Evolutionary conservation across 2,113 vertebrate genomes (phyloP), one percentile per base, ranked within the genome.

Genomic region (Fregetta grallaria): DNA sequence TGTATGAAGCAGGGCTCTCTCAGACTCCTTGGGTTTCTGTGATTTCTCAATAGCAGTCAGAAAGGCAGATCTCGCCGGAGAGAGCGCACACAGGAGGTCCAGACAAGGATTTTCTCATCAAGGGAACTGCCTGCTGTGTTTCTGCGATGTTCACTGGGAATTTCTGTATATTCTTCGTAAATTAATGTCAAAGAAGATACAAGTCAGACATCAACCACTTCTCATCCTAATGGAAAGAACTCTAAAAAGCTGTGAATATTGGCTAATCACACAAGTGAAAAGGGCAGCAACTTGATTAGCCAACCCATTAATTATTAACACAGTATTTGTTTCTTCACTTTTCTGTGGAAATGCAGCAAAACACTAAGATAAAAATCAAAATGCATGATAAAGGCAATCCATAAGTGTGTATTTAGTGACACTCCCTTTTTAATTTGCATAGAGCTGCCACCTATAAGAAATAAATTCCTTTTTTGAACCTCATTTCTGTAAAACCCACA

Each of bases 261-360:
- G 6, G 52, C 49, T 94, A 78, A 71, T 77, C 52, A 53, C 23
- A 30, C 15, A 30, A 65, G 62, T 21, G 66, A 42, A 82, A 93
- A 85, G 84, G 89, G 61, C 89, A 89, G 53, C 70, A 58, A 82
- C 38, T 88, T 74, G 76, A 92, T 94, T 82, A 92, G 81, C 42
- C 27, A 73, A 2, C 0, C 19, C 85, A 59, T 70, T 89, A 71
- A 83, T 94, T 94, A 83, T 82, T 93, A 86, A 73, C 78, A 27
- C 14, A 55, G n/a, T 17, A 45, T 70, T 88, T 55, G 49, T 55
- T 93, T 17, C 75, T 76, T 86, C 45, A 23, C 26, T 83, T 76
- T 88, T 47, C 56, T 20, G 22, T 73, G 42, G 62, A 90, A 85
- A 87, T 0, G 1, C 44, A 93, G 67, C 29, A 68, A 88, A 94